Evolutionary conservation across 2,113 vertebrate species (phyloP).

Genomic region (Climacteris rufus): DNA sequence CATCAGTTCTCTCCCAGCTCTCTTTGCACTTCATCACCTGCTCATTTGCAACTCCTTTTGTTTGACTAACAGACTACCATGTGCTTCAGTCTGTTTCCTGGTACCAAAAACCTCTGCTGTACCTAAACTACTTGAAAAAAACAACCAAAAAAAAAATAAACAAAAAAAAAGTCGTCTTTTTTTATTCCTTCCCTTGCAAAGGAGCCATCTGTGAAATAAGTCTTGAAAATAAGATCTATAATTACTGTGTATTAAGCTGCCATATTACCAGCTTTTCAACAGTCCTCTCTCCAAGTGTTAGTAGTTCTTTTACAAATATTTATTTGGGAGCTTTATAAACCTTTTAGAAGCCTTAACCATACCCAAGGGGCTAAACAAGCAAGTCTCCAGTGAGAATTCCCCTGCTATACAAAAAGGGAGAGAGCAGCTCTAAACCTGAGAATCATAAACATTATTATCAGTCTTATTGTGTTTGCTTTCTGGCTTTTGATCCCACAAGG

Average conservation of each 20-base stretch:
- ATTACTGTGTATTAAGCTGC: neutral
- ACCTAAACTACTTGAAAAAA: neutral
- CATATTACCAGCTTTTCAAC: neutral
- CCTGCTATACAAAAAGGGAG: neutral
- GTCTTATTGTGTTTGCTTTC: neutral
- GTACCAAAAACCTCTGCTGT: neutral
- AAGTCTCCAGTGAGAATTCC: neutral
- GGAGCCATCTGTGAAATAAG: neutral
- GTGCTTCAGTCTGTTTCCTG: neutral
- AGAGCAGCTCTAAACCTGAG: neutral
- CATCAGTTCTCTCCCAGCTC: neutral
- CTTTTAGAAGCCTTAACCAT: neutral
- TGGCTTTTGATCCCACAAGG: neutral
- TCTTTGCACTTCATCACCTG: neutral
- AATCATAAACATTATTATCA: neutral
- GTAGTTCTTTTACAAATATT: neutral
- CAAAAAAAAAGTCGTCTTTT: neutral
- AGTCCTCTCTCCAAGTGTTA: neutral
- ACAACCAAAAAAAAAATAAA: accelerated
- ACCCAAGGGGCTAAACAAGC: neutral
- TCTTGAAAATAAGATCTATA: neutral
- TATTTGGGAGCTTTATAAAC: neutral
- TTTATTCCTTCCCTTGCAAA: neutral
- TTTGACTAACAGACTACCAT: accelerated
- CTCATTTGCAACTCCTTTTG: neutral